Conservation (phyloP, 2,888 invertebrate species). For the Drosophila nigricruria region DNA sequence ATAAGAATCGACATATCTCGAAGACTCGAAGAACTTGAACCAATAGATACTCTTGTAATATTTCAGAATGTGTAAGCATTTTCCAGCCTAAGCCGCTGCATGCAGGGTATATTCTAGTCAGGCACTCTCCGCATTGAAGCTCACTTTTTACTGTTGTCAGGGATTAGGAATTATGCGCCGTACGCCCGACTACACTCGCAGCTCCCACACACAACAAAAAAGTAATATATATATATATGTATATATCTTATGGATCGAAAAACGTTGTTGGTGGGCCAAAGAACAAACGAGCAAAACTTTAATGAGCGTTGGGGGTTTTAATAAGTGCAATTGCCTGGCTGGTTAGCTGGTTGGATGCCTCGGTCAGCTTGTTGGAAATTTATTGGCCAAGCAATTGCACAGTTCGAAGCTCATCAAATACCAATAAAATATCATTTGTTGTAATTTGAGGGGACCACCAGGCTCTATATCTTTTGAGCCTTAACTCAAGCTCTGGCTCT, state of each 20-base stretch:
- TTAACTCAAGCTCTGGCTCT: conserved; percentile 1
- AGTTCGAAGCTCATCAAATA: conserved; percentile 76
- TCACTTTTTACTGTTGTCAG: conserved; percentile 63
- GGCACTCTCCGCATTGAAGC: too few relatives aligned
- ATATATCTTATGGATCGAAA: conserved; percentile 1
- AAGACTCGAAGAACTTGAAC: too few relatives aligned
- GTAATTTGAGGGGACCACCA: conserved; percentile 73
- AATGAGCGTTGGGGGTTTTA: conserved; percentile 62
- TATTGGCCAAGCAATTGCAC: conserved; percentile 73
- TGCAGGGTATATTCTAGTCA: conserved; percentile 2
- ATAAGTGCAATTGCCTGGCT: conserved; percentile 68
- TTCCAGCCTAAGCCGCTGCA: not conserved
- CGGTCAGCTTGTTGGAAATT: conserved; percentile 40
- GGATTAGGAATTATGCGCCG: conserved; percentile 80
- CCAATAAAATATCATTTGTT: conserved; percentile 79
- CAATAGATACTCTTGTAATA: too few relatives aligned
- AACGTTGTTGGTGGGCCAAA: conserved; percentile 57
- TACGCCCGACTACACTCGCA: conserved; percentile 3
- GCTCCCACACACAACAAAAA: conserved; percentile 40
- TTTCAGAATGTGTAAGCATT: too few relatives aligned
- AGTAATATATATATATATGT: not conserved
- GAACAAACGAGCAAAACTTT: conserved; percentile 37
- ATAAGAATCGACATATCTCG: too few relatives aligned
- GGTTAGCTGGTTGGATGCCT: not conserved
- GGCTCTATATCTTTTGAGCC: conserved; percentile 1